Percentiles rank a stretch among this genome's conserved stretches.
Conservation (phyloP, 2,797 vertebrate genomes). For the Peromyscus melanophrys region DNA sequence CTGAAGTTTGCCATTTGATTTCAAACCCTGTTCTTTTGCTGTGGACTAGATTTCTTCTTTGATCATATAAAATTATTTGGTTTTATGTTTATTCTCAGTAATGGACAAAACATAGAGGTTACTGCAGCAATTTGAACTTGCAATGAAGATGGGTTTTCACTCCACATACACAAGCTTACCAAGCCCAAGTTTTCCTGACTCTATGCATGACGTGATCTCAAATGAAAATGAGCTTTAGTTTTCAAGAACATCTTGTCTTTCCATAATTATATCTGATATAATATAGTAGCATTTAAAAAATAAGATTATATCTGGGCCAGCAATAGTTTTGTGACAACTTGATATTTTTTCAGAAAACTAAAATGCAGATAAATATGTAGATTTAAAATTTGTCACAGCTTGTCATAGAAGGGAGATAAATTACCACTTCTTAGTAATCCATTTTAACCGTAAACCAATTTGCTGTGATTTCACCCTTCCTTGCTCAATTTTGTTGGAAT, state of each 20-base stretch:
- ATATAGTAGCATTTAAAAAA: not conserved
- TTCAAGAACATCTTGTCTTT: not conserved
- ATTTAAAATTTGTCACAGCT: not conserved
- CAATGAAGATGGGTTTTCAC: not conserved
- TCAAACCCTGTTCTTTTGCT: not conserved
- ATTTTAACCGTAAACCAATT: too few relatives aligned
- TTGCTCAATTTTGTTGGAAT: too few relatives aligned
- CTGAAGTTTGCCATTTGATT: not conserved
- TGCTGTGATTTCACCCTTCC: too few relatives aligned
- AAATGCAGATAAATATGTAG: not conserved
- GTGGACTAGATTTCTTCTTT: not conserved
- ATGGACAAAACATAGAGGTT: not conserved
- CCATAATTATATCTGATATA: not conserved
- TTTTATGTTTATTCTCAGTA: not conserved
- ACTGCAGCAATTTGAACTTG: not conserved
- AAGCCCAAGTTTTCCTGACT: not conserved
- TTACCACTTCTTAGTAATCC: too few relatives aligned
- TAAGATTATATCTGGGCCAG: not conserved
- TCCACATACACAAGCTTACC: not conserved
- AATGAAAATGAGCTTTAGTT: not conserved
- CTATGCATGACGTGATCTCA: not conserved
- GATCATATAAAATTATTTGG: not conserved
- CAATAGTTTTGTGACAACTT: not conserved
- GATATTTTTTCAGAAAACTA: not conserved
- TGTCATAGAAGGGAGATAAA: too few relatives aligned